Evolutionary conservation across 2,113 vertebrate species (phyloP).

Genomic region (Struthio camelus): DNA sequence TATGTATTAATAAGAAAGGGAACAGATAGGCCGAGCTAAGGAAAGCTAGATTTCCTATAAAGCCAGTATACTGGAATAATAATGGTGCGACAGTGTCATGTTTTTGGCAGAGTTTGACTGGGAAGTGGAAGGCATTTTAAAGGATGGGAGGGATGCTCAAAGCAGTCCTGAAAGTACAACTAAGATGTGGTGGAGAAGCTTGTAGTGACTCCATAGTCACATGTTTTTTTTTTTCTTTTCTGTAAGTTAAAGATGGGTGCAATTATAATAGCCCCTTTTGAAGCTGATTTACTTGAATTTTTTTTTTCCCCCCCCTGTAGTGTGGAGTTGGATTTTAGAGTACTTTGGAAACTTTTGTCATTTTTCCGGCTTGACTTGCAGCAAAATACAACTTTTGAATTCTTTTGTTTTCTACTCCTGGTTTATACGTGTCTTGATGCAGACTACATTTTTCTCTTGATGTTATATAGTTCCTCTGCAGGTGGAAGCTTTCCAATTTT

Average conservation of each 20-base stretch:
- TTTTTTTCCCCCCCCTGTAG: not conserved
- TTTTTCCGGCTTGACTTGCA: not conserved
- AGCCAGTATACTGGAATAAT: not conserved
- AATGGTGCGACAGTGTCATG: not conserved
- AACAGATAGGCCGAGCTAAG: not conserved
- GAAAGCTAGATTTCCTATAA: not conserved
- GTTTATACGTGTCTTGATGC: not conserved
- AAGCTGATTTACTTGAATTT: not conserved
- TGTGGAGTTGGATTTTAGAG: not conserved
- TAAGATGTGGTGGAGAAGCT: not conserved
- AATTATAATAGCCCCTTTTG: not conserved
- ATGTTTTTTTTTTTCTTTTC: no score
- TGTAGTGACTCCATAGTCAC: not conserved
- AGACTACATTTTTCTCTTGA: not conserved
- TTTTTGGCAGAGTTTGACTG: accelerated
- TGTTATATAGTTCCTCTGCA: not conserved
- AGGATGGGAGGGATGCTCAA: not conserved
- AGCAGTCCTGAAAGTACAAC: not conserved
- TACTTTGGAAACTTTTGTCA: not conserved
- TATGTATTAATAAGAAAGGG: not conserved
- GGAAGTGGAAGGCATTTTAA: not conserved
- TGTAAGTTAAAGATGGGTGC: not conserved
- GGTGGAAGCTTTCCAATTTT: not conserved
- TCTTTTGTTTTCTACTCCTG: not conserved
- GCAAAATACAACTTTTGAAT: not conserved